Percentiles rank a stretch among this genome's conserved stretches.
phyloP scores from a whole-genome alignment of 2,113 vertebrate genomes.

The Grammomys surdaster region DNA sequence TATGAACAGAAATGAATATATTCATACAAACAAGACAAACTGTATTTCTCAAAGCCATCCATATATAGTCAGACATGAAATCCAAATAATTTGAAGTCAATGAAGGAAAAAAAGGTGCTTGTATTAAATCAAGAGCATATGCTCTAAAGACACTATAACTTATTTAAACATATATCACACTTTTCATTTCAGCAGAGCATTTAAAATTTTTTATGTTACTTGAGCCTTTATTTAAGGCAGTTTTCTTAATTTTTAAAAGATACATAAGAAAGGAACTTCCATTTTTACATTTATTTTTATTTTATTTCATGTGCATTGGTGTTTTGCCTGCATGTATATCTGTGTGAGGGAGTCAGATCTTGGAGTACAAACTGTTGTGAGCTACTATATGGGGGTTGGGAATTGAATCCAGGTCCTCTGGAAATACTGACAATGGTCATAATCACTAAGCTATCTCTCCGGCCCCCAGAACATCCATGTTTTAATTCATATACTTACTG shows the following conservation, averaged over 20 bases:
- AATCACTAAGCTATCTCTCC: no score
- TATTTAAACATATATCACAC: constrained; percentile 10
- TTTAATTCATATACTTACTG: constrained; percentile 85
- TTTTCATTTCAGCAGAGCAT: constrained; percentile 16
- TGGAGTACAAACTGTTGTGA: no score
- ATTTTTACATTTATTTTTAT: no score
- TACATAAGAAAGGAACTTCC: constrained; percentile 23
- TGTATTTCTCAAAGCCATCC: constrained; percentile 44
- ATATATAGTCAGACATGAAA: background rate
- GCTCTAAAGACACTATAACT: constrained; percentile 21
- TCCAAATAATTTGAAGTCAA: constrained; percentile 49
- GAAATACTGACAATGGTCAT: no score
- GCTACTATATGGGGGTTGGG: no score
- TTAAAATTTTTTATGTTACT: constrained; percentile 65
- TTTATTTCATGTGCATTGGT: no score
- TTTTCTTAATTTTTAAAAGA: constrained; percentile 57
- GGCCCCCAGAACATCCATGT: background rate
- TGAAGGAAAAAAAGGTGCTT: constrained; percentile 46
- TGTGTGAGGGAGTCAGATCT: no score
- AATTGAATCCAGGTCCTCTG: no score
- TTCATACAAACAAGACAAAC: constrained; percentile 47
- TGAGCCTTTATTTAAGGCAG: constrained; percentile 40
- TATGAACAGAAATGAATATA: constrained; percentile 40
- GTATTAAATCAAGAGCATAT: background rate
- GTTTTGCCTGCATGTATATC: no score